phyloP scores from a whole-genome alignment of 2,797 vertebrate genomes.

The Yasuhikotakia modesta region DNA sequence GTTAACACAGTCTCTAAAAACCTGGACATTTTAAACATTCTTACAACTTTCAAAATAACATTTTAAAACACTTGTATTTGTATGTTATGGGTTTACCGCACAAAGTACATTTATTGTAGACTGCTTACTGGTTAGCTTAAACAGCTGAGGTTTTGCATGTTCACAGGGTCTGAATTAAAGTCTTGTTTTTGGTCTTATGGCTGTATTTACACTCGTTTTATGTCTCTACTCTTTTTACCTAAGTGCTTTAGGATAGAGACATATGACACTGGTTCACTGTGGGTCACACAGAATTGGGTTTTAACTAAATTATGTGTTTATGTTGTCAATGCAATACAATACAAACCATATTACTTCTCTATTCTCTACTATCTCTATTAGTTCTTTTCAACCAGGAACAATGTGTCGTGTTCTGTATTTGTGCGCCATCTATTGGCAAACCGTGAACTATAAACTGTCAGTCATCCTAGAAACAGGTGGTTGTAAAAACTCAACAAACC shows the following conservation, averaged over 20 bases:
- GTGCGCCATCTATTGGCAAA: conserved; percentile 38
- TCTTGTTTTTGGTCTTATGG: too few species aligned
- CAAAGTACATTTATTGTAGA: background rate
- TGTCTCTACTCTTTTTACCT: too few species aligned
- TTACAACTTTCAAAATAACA: too few species aligned
- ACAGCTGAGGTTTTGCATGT: background rate
- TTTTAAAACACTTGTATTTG: background rate
- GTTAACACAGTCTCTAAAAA: too few species aligned
- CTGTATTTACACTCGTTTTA: too few species aligned
- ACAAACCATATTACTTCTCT: background rate
- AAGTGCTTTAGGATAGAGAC: too few species aligned
- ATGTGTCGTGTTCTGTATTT: conserved; percentile 23
- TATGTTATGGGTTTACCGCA: background rate
- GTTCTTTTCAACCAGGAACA: background rate
- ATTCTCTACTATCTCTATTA: too few species aligned
- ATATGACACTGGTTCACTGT: too few species aligned
- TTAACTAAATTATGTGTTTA: too few species aligned
- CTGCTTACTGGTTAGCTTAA: background rate
- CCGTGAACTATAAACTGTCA: background rate
- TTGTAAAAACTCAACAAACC: conserved; percentile 32
- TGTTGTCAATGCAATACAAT: background rate
- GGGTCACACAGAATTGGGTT: too few species aligned
- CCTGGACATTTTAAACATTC: too few species aligned
- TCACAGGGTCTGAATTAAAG: background rate
- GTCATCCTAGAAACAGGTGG: background rate